Conservation (phyloP, 2,113 vertebrate species). For the Tenebrosternarchus preto region DNA sequence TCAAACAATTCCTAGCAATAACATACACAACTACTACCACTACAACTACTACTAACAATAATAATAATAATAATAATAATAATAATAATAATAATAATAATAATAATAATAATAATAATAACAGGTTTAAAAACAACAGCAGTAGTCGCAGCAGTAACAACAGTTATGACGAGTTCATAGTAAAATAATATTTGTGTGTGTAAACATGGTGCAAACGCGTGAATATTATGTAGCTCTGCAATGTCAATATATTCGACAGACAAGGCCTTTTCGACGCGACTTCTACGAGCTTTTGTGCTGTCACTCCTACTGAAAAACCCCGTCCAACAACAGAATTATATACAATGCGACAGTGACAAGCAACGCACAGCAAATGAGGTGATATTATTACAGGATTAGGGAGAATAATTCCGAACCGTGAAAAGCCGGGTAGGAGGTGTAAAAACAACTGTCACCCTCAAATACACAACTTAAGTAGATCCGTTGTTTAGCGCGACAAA, state of each 20-base stretch:
- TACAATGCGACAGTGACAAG: slow-evolving; percentile 73
- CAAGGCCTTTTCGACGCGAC: slow-evolving; percentile 1
- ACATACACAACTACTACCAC: no score
- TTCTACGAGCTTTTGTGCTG: slow-evolving; percentile 12
- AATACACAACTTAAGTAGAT: slow-evolving; percentile 18
- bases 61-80: neutral
- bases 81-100: neutral
- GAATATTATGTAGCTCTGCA: no score
- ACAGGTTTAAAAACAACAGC: neutral
- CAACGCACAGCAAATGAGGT: slow-evolving; percentile 67
- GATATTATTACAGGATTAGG: slow-evolving; percentile 70
- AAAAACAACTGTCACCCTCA: slow-evolving; percentile 39
- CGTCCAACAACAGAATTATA: slow-evolving; percentile 45
- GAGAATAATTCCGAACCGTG: slow-evolving; percentile 66
- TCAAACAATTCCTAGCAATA: no score
- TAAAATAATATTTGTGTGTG: neutral
- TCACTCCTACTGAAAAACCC: slow-evolving; percentile 24
- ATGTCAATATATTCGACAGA: neutral
- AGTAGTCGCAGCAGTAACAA: slow-evolving; percentile 11
- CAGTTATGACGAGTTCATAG: neutral
- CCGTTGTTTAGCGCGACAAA: neutral
- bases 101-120: neutral
- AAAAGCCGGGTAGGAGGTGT: slow-evolving; percentile 60
- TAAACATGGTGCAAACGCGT: neutral
- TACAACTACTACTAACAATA: no score